These are phyloP conservation scores for Pyrgilauda ruficollis DNA, from an alignment of 2,113 vertebrate species.

Conservation along the genomic window DNA sequence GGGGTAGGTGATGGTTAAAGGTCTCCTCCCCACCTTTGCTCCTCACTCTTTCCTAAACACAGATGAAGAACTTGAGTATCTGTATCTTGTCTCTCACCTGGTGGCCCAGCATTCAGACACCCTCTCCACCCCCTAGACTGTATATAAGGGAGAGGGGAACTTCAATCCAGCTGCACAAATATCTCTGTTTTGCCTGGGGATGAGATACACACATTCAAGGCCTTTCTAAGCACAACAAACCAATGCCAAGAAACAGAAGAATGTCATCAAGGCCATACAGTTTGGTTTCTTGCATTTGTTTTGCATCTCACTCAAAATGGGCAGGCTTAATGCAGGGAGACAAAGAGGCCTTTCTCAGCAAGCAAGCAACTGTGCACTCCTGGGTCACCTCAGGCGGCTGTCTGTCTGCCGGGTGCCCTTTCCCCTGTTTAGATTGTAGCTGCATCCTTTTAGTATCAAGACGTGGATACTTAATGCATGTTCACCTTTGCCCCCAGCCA, in stretches of 20 bases:
- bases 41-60: neutral
- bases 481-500: constrained; percentile 33
- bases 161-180: neutral
- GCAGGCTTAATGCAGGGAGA: neutral
- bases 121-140: neutral
- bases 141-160: neutral
- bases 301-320: neutral
- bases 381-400: neutral
- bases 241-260: neutral
- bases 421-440: neutral
- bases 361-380: neutral
- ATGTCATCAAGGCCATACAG: neutral
- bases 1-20: neutral
- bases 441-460: constrained; percentile 30
- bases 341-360: constrained; percentile 5
- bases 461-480: neutral
- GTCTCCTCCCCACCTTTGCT: neutral
- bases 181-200: neutral
- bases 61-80: neutral
- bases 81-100: neutral
- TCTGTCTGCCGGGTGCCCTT: neutral
- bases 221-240: neutral
- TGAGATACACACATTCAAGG: neutral
- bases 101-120: neutral
- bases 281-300: neutral